These are phyloP conservation scores for Drosophila affinis DNA, from an alignment of 2,888 invertebrate genomes.

Conservation along the genomic window DNA sequence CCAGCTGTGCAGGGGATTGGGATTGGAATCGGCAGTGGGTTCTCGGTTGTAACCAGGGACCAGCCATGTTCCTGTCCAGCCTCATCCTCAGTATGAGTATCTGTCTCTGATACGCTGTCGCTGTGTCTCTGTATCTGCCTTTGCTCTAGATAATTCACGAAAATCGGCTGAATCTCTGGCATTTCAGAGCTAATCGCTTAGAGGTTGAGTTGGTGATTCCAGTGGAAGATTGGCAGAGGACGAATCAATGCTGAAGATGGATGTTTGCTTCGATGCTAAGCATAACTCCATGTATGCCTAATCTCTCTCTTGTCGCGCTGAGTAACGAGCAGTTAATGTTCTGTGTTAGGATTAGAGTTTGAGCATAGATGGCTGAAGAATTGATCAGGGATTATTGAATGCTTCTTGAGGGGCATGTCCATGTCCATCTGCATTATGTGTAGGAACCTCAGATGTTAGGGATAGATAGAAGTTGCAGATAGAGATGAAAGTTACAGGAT, in stretches of 20 bases:
- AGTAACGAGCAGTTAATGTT: neutral
- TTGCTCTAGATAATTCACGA: neutral
- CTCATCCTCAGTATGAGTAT: neutral
- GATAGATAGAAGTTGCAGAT: no score
- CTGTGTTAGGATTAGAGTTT: neutral
- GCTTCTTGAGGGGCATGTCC: no score
- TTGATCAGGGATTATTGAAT: neutral
- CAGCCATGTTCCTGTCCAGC: neutral
- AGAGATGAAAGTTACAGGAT: no score
- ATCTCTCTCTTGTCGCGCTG: neutral
- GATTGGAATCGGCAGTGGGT: neutral
- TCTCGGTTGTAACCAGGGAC: neutral
- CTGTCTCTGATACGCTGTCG: no score
- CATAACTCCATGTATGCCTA: neutral
- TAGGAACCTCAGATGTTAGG: no score
- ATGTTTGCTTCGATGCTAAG: neutral
- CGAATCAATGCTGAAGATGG: neutral
- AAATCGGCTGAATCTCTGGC: neutral
- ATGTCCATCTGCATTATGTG: no score
- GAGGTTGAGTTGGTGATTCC: neutral
- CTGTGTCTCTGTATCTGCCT: neutral
- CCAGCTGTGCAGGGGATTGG: slow-evolving; percentile 25
- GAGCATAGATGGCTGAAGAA: neutral
- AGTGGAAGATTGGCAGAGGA: neutral
- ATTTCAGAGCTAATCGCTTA: neutral